These are phyloP conservation scores for Drosophila pandora DNA, from an alignment of 1,140 invertebrate species.

Conservation along the genomic window DNA sequence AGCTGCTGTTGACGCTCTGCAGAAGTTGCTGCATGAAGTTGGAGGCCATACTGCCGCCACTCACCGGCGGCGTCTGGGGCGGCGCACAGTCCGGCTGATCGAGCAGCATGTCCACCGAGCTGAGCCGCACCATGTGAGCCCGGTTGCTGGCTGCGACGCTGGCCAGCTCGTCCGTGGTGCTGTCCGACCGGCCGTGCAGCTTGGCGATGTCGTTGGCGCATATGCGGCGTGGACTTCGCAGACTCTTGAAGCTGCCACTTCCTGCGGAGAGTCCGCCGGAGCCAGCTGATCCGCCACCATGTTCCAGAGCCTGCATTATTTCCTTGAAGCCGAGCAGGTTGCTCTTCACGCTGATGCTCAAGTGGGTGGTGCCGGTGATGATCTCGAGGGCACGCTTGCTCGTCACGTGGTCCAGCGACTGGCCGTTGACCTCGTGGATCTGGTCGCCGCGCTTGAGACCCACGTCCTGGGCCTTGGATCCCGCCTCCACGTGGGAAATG, in stretches of 20 bases:
- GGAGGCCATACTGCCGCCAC: constrained; percentile 62
- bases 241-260: constrained; percentile 57
- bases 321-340: constrained; percentile 95
- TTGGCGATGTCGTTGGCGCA: constrained; percentile 83
- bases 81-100: constrained; percentile 77
- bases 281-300: constrained; percentile 84
- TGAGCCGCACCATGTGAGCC: constrained; percentile 71
- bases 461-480: constrained; percentile 97
- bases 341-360: constrained; percentile 98
- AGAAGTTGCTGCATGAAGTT: constrained; percentile 79
- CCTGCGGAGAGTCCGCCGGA: constrained; percentile 31
- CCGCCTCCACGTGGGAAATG: constrained; percentile 96
- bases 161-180: constrained; percentile 63
- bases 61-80: constrained; percentile 62
- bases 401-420: constrained; percentile 96
- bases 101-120: constrained; percentile 77
- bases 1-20: constrained; percentile 74
- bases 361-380: constrained; percentile 95
- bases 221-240: constrained; percentile 76
- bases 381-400: constrained; percentile 96
- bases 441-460: constrained; percentile 98
- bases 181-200: constrained; percentile 73
- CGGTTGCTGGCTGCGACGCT: constrained; percentile 42
- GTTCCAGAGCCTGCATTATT: constrained; percentile 93
- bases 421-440: constrained; percentile 98